Conservation (phyloP, 1,140 invertebrate species). For the Leptonema lineaticorne region DNA sequence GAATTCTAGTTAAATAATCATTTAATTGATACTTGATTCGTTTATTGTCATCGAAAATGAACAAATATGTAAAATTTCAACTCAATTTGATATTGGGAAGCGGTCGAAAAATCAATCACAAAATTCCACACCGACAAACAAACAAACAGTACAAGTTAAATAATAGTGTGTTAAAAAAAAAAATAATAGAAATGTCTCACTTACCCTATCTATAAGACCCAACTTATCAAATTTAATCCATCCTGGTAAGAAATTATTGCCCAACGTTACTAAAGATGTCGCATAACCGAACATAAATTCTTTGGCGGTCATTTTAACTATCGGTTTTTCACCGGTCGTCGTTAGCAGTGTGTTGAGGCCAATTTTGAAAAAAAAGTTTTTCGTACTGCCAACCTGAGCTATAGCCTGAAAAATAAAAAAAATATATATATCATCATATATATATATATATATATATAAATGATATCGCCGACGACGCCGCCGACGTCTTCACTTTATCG, state of each 20-base stretch:
- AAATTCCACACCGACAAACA: too few relatives aligned
- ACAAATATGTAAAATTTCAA: too few relatives aligned
- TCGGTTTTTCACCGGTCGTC: slow-evolving; percentile 65
- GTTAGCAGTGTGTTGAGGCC: slow-evolving; percentile 69
- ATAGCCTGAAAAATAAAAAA: slow-evolving; percentile 64
- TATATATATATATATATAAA: not conserved
- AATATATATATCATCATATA: not conserved
- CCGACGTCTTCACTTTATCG: too few relatives aligned
- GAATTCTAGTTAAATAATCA: too few relatives aligned
- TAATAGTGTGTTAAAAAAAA: too few relatives aligned
- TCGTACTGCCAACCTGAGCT: slow-evolving; percentile 68
- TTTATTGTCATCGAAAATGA: too few relatives aligned
- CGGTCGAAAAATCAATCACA: too few relatives aligned
- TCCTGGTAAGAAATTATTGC: slow-evolving; percentile 71
- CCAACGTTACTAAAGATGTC: slow-evolving; percentile 70
- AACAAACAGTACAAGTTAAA: too few relatives aligned
- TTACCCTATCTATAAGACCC: slow-evolving; percentile 79
- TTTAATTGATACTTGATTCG: too few relatives aligned
- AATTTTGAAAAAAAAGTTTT: slow-evolving; percentile 63
- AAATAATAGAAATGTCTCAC: slow-evolving; percentile 44
- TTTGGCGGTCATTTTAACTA: slow-evolving; percentile 73
- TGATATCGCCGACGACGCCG: too few relatives aligned
- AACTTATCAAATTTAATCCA: slow-evolving; percentile 83
- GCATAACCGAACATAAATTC: slow-evolving; percentile 85
- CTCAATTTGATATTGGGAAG: too few relatives aligned